Evolutionary conservation across 2,113 vertebrate genomes (phyloP).

Genomic region (Scartelaos histophorus): DNA sequence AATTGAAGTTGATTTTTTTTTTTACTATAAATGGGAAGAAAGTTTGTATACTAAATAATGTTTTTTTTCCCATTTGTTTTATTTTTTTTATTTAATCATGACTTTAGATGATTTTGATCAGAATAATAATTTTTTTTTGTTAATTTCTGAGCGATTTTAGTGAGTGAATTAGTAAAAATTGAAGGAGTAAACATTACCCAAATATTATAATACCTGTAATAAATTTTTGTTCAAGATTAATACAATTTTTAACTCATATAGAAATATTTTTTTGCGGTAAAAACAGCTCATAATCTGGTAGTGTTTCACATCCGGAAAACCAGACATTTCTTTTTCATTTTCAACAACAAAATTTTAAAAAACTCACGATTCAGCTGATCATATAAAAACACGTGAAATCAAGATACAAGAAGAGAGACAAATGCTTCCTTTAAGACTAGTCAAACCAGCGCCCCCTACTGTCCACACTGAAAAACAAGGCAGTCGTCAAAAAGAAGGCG

Average conservation of each 20-base stretch:
- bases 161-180: no score
- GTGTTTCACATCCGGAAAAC: conserved; percentile 38
- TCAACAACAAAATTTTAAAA: conserved; percentile 12
- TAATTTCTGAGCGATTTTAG: no score
- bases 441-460: conserved; percentile 29
- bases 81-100: no score
- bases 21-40: no score
- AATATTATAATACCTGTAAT: no score
- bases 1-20: no score
- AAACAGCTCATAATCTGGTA: conserved; percentile 33
- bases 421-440: conserved; percentile 30
- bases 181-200: no score
- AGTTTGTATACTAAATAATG: no score
- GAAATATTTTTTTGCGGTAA: neutral
- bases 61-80: no score
- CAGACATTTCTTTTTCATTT: conserved; percentile 5
- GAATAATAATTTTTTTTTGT: no score
- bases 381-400: conserved; percentile 40
- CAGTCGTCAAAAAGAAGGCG: conserved; percentile 74
- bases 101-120: no score
- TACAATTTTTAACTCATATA: neutral
- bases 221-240: neutral
- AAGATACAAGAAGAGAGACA: conserved; percentile 35
- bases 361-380: conserved; percentile 17
- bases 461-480: conserved; percentile 60